Base-by-base conservation (phyloP, 2,888 invertebrate species). In the Parnassius glacialis region DNA sequence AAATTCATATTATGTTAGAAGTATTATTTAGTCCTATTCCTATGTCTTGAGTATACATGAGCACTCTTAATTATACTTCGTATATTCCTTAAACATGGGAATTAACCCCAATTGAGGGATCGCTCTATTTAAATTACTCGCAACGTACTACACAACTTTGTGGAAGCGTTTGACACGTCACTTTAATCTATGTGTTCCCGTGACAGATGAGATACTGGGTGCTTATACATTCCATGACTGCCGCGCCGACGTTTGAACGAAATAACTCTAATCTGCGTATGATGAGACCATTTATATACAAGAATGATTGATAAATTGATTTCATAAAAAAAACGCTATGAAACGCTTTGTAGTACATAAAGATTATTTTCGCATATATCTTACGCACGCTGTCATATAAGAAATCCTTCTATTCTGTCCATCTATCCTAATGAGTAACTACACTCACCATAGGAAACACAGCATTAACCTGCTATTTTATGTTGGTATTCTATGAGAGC, bases 51-150 rank as follows among this genome's bases (percentile, higher is more conserved):
- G 71, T 69, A 68, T 71, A 70, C 71, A 73, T 71, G 76, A 74
- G 72, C 77, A 70, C 77, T 80, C 79, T 80, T 90, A 89, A 90
- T 91, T 91, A 90, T 84, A 83, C 80, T 82, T 80, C 76, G 80
- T 79, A 85, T 90, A 90, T 91, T 91, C 87, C 91, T 90, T 90
- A 91, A 90, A 91, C 85, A 84, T 81, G 83, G 74, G 90, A 91
- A 90, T 91, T 91, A 90, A 91, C 91, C 91, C 85, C 90, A 91
- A 91, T 91, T 91, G 91, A 89, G 84, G 84, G 87, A 86, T 83
- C 87, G 89, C 84, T 89, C 88, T 91, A 90, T 90, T 90, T 90
- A 91, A 90, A 90, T 90, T 84, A 89, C 86, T 84, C 78, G 78
- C 79, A 84, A 82, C 84, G 80, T 76, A 81, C 84, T 87, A 87